These are phyloP conservation scores for Terebella lapidaria DNA, from an alignment of 2,888 invertebrate genomes.

Conservation along the genomic window DNA sequence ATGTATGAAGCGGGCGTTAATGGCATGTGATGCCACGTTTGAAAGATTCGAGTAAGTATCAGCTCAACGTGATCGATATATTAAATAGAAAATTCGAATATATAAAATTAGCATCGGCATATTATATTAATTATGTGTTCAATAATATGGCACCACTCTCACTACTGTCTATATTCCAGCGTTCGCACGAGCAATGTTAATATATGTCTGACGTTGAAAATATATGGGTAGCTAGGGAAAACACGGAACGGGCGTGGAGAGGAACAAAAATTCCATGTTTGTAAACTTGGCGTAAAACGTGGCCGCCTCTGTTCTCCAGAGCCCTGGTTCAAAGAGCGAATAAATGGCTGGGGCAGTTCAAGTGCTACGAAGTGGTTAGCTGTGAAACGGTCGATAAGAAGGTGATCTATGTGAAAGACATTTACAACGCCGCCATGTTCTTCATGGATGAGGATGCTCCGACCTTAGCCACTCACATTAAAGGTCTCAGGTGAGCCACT, in stretches of 20 bases:
- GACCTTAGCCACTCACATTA: constrained; percentile 6
- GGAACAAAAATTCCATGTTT: too few species aligned
- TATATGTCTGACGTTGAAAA: not conserved
- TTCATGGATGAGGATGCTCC: constrained; percentile 8
- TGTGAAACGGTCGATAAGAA: constrained; percentile 16
- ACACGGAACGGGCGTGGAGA: too few species aligned
- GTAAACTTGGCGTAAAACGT: not conserved
- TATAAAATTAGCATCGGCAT: too few species aligned
- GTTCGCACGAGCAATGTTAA: not conserved
- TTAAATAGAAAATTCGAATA: too few species aligned
- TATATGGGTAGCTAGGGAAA: too few species aligned
- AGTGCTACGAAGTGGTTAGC: constrained; percentile 3
- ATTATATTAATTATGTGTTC: too few species aligned
- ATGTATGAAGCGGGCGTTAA: not conserved
- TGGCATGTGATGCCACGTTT: constrained; percentile 6
- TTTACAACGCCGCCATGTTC: constrained; percentile 3
- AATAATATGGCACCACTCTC: too few species aligned
- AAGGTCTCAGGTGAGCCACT: constrained; percentile 15
- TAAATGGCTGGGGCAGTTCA: constrained; percentile 10
- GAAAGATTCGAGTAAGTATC: constrained; percentile 9
- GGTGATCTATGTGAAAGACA: constrained; percentile 9
- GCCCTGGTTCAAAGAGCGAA: constrained; percentile 12
- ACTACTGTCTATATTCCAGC: not conserved
- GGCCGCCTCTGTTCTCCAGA: constrained; percentile 1
- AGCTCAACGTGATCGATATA: not conserved